Evolutionary conservation across 2,888 invertebrate species (phyloP).

Genomic region (Dorcus hopei): DNA sequence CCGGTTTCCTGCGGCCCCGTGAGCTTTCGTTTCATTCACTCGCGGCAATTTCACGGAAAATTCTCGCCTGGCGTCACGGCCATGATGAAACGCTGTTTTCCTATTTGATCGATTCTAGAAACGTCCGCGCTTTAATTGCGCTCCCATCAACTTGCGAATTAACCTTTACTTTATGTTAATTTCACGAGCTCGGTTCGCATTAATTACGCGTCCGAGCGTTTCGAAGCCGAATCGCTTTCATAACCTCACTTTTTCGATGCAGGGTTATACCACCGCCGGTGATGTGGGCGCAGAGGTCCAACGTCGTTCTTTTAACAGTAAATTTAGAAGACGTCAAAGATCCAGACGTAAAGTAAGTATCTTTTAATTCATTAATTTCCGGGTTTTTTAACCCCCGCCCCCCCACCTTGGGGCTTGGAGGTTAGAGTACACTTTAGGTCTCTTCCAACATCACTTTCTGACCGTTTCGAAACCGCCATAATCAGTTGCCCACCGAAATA

Average conservation of each 20-base stretch:
- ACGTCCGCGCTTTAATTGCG: conserved; percentile 21
- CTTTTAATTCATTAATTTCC: too few relatives aligned
- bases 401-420: too few relatives aligned
- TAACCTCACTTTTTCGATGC: conserved; percentile 35
- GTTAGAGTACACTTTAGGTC: too few relatives aligned
- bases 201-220: neutral
- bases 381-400: neutral
- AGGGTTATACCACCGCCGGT: conserved; percentile 76
- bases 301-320: conserved; percentile 81
- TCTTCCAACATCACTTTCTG: too few relatives aligned
- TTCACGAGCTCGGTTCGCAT: neutral
- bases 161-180: neutral
- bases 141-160: neutral
- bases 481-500: too few relatives aligned
- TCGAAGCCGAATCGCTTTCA: neutral
- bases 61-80: conserved; percentile 31
- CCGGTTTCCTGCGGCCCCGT: neutral
- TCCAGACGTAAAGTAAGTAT: conserved; percentile 70
- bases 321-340: conserved; percentile 87
- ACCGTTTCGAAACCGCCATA: too few relatives aligned
- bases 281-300: conserved; percentile 90
- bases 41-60: neutral
- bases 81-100: conserved; percentile 36
- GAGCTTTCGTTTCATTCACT: neutral
- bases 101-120: conserved; percentile 41